Evolutionary conservation across 2,113 vertebrate genomes (phyloP).

Genomic region (Hippocampus mohnikei): DNA sequence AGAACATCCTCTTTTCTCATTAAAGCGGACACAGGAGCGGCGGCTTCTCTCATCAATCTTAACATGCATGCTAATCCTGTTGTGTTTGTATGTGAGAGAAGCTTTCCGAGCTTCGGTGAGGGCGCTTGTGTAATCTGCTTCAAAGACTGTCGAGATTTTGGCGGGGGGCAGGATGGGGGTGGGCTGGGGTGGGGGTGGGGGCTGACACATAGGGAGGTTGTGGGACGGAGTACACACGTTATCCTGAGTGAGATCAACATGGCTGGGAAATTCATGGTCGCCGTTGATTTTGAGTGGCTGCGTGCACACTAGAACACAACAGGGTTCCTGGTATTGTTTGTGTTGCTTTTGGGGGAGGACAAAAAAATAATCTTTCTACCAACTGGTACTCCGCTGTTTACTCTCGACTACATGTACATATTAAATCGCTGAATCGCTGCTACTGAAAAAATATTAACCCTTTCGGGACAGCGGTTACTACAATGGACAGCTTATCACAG

Average conservation of each 20-base stretch:
- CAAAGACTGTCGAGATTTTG: slow-evolving; percentile 26
- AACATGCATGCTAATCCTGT: slow-evolving; percentile 56
- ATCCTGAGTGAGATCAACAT: too few species aligned
- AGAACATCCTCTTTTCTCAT: slow-evolving; percentile 29
- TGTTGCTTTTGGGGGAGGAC: too few species aligned
- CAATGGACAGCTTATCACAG: too few species aligned
- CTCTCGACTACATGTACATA: too few species aligned
- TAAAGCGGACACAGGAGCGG: slow-evolving; percentile 26
- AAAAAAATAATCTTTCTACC: too few species aligned
- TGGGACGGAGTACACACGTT: background rate
- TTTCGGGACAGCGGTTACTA: too few species aligned
- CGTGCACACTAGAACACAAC: too few species aligned
- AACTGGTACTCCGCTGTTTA: too few species aligned
- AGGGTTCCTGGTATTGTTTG: too few species aligned
- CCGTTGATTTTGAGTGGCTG: too few species aligned
- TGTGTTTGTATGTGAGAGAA: slow-evolving; percentile 20
- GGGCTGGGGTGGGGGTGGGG: too few species aligned
- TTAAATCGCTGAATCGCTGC: background rate
- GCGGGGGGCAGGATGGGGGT: background rate
- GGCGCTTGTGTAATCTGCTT: slow-evolving; percentile 44
- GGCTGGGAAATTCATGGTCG: too few species aligned
- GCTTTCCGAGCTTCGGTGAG: slow-evolving; percentile 30
- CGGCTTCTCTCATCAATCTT: slow-evolving; percentile 4
- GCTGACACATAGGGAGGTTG: background rate
- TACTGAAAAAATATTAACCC: background rate